Base-by-base conservation (phyloP, 1,140 invertebrate species). In the Dinothrombium tinctorium region DNA sequence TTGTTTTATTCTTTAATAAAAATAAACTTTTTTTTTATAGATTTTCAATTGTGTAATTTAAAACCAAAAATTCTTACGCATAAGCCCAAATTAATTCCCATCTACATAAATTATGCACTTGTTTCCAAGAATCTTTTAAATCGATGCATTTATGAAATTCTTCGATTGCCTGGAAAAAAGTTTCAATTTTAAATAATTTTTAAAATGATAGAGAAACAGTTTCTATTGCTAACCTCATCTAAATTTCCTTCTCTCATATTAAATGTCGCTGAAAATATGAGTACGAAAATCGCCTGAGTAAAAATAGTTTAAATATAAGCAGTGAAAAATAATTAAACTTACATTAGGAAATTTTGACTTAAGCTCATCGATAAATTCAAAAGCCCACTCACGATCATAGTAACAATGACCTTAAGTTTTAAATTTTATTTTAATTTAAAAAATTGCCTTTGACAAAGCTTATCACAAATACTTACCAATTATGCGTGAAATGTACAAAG, bases 81-180 rank as follows among this genome's bases (percentile, higher is more conserved):
- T 83, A 68, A 8, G 77, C 70, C 83, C 84, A 94, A 63, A 87
- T 72, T 20, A 92, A 61, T 59, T 95, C 87, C 89, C 87, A 95
- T 56, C 73, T 89, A 55, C 83, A 89, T 0, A 94, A 55, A 56
- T 90, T 82, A 59, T 90, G 83, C 56, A 94, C 89, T 54, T 94
- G 86, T 4, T 74, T 69, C 81, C 86, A 95, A 6, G 77, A 62
- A 45, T 71, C 59, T 54, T 90, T 82, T 11, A 76, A 78, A 36
- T 75, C 69, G 62, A 84, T 77, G 0, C 81, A 84, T 47, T 69
- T 71, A 31, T 71, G 72, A 58, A 86, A 92, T 61, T 72, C 82
- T 2, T 62, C 54, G 33, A 80, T 69, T 2, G 78, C 72, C 21
- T 32, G 26, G n/a, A 43, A 51, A 48, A 46, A 32, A 0, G n/a